These are phyloP conservation scores for Muraenolepis orangiensis DNA, from an alignment of 2,797 vertebrate genomes.

Conservation along the genomic window DNA sequence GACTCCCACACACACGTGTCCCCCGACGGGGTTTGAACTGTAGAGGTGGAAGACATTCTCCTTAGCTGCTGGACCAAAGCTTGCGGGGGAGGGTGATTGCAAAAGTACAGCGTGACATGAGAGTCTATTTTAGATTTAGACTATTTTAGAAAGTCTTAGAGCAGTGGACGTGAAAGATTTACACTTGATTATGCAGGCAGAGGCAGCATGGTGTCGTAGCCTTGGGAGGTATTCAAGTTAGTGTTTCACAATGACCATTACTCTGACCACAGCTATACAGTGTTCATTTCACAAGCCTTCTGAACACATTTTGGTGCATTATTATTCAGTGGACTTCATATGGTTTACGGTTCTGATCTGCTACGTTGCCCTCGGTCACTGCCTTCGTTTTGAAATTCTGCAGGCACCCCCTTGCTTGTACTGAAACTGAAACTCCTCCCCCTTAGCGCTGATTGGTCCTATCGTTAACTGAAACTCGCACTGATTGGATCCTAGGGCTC, in stretches of 20 bases:
- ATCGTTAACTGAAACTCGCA: neutral
- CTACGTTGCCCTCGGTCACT: neutral
- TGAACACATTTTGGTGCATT: no score
- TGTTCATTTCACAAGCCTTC: no score
- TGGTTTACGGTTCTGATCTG: neutral
- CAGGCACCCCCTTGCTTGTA: neutral
- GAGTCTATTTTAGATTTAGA: neutral
- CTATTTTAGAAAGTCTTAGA: no score
- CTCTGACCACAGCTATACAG: neutral
- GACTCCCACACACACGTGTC: slow-evolving; percentile 49
- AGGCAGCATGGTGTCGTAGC: neutral
- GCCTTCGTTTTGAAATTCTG: no score
- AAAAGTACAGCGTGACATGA: neutral
- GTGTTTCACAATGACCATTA: neutral
- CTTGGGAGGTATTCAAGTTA: neutral
- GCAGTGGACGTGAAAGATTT: slow-evolving; percentile 30
- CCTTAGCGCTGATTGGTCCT: neutral
- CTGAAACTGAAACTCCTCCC: neutral
- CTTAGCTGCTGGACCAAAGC: slow-evolving; percentile 1
- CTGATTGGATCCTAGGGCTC: neutral
- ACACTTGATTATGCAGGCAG: slow-evolving; percentile 25
- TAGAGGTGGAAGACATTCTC: slow-evolving; percentile 40
- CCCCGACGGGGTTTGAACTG: slow-evolving; percentile 30
- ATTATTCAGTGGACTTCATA: neutral
- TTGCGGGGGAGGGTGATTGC: no score